Evolutionary conservation across 2,888 invertebrate genomes (phyloP).

Genomic region (Oscheius sp.): DNA sequence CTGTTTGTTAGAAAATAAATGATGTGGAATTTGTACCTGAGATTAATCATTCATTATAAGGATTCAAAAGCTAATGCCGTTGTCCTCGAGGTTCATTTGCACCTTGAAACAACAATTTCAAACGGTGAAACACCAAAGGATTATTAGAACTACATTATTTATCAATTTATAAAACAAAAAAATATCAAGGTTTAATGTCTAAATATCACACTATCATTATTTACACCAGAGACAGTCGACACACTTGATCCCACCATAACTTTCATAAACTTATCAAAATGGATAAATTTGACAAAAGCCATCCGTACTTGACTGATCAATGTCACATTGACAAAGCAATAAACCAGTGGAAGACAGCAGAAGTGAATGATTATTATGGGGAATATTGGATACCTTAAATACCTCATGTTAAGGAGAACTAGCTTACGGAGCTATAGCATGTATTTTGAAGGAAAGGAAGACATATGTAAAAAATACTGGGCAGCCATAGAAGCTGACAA

Average conservation of each 20-base stretch:
- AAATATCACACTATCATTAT: no score
- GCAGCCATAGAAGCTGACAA: background rate
- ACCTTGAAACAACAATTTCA: background rate
- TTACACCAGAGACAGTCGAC: no score
- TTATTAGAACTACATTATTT: no score
- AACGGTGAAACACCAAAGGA: background rate
- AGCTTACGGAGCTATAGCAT: background rate
- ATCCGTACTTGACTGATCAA: background rate
- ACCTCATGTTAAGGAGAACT: background rate
- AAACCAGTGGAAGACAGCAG: background rate
- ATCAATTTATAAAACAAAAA: no score
- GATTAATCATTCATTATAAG: no score
- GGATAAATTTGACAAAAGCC: background rate
- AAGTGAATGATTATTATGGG: background rate
- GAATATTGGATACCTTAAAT: background rate
- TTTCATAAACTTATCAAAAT: background rate
- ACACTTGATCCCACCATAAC: no score
- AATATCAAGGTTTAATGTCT: no score
- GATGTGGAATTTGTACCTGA: no score
- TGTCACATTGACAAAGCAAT: background rate
- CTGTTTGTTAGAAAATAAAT: no score
- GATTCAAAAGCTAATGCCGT: no score
- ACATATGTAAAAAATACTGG: background rate
- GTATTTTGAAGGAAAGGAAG: background rate
- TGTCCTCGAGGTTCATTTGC: background rate